These are phyloP conservation scores for Encarsia formosa DNA, from an alignment of 2,888 invertebrate species.

Conservation along the genomic window DNA sequence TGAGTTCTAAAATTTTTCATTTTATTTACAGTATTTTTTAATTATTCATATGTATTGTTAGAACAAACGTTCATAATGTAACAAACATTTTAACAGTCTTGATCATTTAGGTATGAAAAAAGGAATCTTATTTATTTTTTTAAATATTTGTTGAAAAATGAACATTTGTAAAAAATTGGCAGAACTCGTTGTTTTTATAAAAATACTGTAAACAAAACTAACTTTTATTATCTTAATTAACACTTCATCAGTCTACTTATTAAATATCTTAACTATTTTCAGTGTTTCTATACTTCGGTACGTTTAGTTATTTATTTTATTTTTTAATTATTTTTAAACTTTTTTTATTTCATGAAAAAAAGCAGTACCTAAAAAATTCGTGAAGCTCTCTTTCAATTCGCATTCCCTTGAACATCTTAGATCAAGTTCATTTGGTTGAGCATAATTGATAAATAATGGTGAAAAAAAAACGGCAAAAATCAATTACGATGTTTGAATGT, in stretches of 20 bases:
- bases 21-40: slow-evolving; percentile 11
- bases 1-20: not conserved
- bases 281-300: slow-evolving; percentile 22
- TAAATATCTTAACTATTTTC: slow-evolving; percentile 19
- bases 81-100: slow-evolving; percentile 23
- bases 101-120: slow-evolving; percentile 23
- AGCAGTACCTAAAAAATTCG: slow-evolving; percentile 21
- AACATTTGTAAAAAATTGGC: slow-evolving; percentile 9
- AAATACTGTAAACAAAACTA: slow-evolving; percentile 13
- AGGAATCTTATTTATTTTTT: slow-evolving; percentile 15
- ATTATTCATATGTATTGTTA: slow-evolving; percentile 4
- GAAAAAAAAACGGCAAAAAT: slow-evolving; percentile 48
- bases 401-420: slow-evolving; percentile 8
- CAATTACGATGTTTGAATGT: slow-evolving; percentile 47
- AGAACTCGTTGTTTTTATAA: slow-evolving; percentile 4
- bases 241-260: slow-evolving; percentile 23
- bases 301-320: not conserved
- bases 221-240: slow-evolving; percentile 13
- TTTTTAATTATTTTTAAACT: not conserved
- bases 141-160: slow-evolving; percentile 12
- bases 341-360: slow-evolving; percentile 15
- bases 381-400: slow-evolving; percentile 17
- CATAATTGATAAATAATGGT: slow-evolving; percentile 15
- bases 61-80: slow-evolving; percentile 16
- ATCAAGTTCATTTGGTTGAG: slow-evolving; percentile 16